Base-by-base conservation (phyloP, 2,113 vertebrate species). In the Camelus bactrianus region DNA sequence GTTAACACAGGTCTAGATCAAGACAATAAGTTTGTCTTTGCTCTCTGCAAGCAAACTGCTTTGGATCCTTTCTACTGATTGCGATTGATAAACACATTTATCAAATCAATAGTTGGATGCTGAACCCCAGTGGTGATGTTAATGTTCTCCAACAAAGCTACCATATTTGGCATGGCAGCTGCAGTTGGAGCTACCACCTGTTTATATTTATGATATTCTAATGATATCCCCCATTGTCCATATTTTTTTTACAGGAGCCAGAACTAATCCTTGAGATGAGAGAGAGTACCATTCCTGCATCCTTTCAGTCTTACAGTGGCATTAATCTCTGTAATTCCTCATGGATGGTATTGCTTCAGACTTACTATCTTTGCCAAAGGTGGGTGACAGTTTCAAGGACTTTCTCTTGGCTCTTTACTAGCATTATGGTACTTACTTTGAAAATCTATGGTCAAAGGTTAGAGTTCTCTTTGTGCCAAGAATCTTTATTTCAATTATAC, bases 1-100 rank as follows among this genome's bases (percentile, higher is more conserved):
- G 8, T 46, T 75, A 35, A 60, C 12, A 42, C 8, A 89, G n/a
- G 22, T 93, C 52, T 62, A 38, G 6, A 17, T 76, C 60, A 75
- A 93, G 28, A 81, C 24, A 82, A 1, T 81, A 64, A 79, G 17
- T 75, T 48, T 93, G 28, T 70, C 38, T 28, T 77, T 80, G 11
- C 38, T 69, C 5, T 77, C 12, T 28, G 73, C 62, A 92, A 96
- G 6, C 16, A 89, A 91, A 82, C 70, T 73, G 11, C 48, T 72
- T 94, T 96, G 81, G 26, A 79, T 86, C 22, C 85, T 90, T 95
- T 76, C 73, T 80, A 81, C 30, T 80, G 19, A 89, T 14, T 89
- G n/a, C 92, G 50, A 94, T 22, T 54, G 17, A 93, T 19, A 93
- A 96, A 77, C 5, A 58, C 26, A 64, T 64, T 89, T 89, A 67